These are phyloP conservation scores for Drosophila lutescens DNA, from an alignment of 2,888 invertebrate species.

Conservation along the genomic window DNA sequence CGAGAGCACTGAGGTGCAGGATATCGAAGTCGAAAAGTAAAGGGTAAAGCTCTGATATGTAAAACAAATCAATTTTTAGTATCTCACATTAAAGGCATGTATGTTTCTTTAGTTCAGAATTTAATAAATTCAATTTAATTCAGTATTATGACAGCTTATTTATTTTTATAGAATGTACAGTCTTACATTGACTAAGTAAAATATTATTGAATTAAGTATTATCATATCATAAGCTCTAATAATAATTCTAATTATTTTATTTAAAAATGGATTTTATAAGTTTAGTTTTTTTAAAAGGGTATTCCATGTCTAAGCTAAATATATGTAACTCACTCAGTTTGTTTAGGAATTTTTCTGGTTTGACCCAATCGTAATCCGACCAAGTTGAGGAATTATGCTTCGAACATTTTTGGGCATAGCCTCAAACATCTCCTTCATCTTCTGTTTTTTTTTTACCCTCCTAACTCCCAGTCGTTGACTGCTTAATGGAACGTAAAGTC, in stretches of 20 bases:
- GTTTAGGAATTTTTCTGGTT: conserved; percentile 12
- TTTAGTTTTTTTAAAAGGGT: not conserved
- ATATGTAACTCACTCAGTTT: not conserved
- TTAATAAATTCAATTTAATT: too few species aligned
- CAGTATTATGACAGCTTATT: too few species aligned
- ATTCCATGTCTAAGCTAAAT: not conserved
- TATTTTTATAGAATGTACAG: too few species aligned
- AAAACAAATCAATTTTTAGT: not conserved
- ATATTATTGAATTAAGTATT: too few species aligned
- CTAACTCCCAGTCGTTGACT: conserved; percentile 39
- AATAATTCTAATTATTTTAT: too few species aligned
- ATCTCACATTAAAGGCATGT: not conserved
- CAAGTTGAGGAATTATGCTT: conserved; percentile 27
- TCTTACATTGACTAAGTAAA: too few species aligned
- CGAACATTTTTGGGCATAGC: conserved; percentile 1
- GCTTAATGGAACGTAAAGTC: conserved; percentile 77
- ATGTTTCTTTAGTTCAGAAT: not conserved
- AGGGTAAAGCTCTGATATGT: not conserved
- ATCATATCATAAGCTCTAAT: too few species aligned
- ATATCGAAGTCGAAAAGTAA: conserved; percentile 12
- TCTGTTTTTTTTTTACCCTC: conserved; percentile 13
- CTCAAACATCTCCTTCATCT: conserved; percentile 11
- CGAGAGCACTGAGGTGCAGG: conserved; percentile 4
- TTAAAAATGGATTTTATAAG: not conserved
- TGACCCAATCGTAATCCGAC: conserved; percentile 25